A percentile compares a stretch with the other conserved stretches of the same genome.
Conservation (phyloP, 23 tunicate genomes). For the Trididemnum nubilum region DNA sequence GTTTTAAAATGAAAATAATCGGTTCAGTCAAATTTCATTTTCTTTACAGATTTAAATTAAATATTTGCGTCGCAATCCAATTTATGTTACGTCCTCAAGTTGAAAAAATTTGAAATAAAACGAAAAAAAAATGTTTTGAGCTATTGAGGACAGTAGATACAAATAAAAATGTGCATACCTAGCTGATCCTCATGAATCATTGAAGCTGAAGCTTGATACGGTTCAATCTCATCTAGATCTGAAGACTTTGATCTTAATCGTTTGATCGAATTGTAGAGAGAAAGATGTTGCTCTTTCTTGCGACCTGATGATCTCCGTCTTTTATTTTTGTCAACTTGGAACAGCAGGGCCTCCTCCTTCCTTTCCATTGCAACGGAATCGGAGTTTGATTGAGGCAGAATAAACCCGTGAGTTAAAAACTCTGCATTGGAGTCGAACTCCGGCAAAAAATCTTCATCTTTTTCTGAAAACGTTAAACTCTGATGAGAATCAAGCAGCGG, state of each 20-base stretch:
- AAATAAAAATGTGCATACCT: too few relatives aligned
- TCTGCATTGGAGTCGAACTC: neutral
- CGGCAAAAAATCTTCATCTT: neutral
- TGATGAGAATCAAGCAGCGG: neutral
- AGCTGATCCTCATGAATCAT: too few relatives aligned
- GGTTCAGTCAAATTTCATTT: too few relatives aligned
- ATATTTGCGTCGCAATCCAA: too few relatives aligned
- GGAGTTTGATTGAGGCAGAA: neutral
- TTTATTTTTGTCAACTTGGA: neutral
- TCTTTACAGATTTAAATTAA: too few relatives aligned
- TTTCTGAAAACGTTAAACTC: neutral
- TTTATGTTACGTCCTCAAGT: too few relatives aligned
- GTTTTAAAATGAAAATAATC: too few relatives aligned
- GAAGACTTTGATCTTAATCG: neutral
- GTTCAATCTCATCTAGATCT: neutral
- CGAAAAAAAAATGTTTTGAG: too few relatives aligned
- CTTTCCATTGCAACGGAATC: too few relatives aligned
- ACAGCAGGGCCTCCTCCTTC: neutral
- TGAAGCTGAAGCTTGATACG: too few relatives aligned
- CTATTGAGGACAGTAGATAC: too few relatives aligned
- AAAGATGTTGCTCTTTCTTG: neutral
- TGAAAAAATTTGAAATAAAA: too few relatives aligned
- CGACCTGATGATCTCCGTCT: neutral
- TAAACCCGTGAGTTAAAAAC: neutral
- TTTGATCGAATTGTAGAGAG: neutral